Percentiles rank a stretch among this genome's conserved stretches.
Conservation (phyloP, 2,113 vertebrate genomes). For the Callaeas wilsoni region DNA sequence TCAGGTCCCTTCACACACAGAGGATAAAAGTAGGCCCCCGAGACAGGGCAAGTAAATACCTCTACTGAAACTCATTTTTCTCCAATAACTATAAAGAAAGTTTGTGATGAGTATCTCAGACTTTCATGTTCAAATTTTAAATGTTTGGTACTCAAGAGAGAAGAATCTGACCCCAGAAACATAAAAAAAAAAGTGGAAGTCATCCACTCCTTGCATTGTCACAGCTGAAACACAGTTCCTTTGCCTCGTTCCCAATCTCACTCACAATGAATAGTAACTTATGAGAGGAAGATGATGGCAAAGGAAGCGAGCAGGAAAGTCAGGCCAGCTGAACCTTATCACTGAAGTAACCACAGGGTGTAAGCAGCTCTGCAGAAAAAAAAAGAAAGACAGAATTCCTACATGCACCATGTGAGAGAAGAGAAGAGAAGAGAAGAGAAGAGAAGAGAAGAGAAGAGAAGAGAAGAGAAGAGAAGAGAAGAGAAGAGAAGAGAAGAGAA, state of each 20-base stretch:
- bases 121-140: background rate
- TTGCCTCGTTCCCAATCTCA: background rate
- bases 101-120: background rate
- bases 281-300: background rate
- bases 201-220: background rate
- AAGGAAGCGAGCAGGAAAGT: background rate
- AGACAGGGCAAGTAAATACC: background rate
- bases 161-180: background rate
- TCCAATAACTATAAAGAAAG: background rate
- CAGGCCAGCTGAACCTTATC: background rate
- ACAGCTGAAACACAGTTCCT: background rate
- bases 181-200: background rate
- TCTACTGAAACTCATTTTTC: background rate
- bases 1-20: background rate
- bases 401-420: background rate
- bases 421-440: too few species aligned
- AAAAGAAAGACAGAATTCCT: background rate
- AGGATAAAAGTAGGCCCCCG: background rate
- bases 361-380: background rate
- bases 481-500: rapidly evolving
- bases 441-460: too few species aligned
- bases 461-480: too few species aligned
- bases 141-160: background rate
- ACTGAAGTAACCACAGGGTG: background rate
- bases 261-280: background rate